A percentile compares a stretch with the other conserved stretches of the same genome.
These are phyloP conservation scores for Lasioglossum figueresi DNA, from an alignment of 2,888 invertebrate species.

Conservation along the genomic window DNA sequence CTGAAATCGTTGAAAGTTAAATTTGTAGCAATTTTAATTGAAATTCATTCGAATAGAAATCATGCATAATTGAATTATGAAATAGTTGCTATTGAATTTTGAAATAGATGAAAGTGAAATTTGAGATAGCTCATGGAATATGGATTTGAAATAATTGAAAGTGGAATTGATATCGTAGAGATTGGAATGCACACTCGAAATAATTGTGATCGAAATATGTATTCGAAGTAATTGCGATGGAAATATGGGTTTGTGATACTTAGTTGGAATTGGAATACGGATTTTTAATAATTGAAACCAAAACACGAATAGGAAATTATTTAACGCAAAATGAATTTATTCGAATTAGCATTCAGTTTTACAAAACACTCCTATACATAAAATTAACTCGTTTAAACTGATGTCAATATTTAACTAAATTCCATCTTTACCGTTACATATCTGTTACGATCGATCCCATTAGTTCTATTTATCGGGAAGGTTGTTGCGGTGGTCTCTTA, in stretches of 20 bases:
- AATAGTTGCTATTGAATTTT: too few relatives aligned
- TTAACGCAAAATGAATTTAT: not conserved
- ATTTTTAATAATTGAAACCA: not conserved
- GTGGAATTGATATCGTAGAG: too few relatives aligned
- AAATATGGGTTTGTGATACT: not conserved
- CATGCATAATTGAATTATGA: too few relatives aligned
- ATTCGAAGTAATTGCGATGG: not conserved
- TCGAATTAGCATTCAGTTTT: not conserved
- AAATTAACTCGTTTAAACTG: not conserved
- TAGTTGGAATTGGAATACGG: not conserved
- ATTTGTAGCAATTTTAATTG: too few relatives aligned
- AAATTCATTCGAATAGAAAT: not conserved
- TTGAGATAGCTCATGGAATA: too few relatives aligned
- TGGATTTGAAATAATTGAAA: too few relatives aligned
- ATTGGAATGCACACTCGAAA: not conserved
- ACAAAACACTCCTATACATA: not conserved
- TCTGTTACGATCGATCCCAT: not conserved
- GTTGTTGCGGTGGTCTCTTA: not conserved
- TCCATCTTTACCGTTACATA: too few relatives aligned
- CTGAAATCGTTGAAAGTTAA: too few relatives aligned
- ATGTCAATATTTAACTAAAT: too few relatives aligned
- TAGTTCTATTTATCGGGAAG: not conserved
- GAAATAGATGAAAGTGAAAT: too few relatives aligned
- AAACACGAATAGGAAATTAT: not conserved
- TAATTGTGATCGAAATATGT: too few relatives aligned